Evolutionary conservation across 2,797 vertebrate genomes (phyloP).

Genomic region (Enteromius treurensis): DNA sequence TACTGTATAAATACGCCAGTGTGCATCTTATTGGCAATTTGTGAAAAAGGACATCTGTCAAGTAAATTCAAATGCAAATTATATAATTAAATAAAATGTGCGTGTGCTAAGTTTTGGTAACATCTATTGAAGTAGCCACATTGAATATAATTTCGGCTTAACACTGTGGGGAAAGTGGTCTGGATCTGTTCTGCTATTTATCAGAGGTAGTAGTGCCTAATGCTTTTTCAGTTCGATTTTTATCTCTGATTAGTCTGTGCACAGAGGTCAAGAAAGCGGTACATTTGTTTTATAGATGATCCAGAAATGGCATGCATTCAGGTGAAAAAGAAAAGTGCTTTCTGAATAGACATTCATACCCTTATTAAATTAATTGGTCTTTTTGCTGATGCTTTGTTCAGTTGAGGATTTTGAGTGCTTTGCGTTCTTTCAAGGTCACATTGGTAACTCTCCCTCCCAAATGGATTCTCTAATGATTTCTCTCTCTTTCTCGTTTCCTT

Average conservation of each 20-base stretch:
- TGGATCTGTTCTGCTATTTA: neutral
- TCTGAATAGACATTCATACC: conserved; percentile 33
- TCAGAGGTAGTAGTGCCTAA: neutral
- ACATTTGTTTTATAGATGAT: conserved; percentile 8
- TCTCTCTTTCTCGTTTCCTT: conserved; percentile 29
- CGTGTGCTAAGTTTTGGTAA: neutral
- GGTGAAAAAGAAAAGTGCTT: conserved; percentile 11
- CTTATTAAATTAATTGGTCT: conserved; percentile 45
- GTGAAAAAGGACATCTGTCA: neutral
- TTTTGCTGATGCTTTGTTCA: conserved; percentile 47
- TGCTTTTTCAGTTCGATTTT: conserved; percentile 32
- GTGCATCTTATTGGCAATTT: neutral
- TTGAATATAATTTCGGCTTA: neutral
- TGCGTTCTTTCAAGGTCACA: conserved; percentile 46
- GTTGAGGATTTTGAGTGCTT: conserved; percentile 41
- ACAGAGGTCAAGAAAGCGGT: neutral
- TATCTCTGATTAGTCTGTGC: conserved; percentile 11
- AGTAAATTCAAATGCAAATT: neutral
- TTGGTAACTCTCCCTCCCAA: conserved; percentile 35
- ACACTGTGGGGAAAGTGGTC: neutral
- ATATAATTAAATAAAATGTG: neutral
- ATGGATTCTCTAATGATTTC: conserved; percentile 36
- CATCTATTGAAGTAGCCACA: neutral
- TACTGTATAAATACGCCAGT: neutral
- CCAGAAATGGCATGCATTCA: conserved; percentile 9